Base-by-base conservation (phyloP, 2,113 vertebrate genomes). In the Garra rufa region DNA sequence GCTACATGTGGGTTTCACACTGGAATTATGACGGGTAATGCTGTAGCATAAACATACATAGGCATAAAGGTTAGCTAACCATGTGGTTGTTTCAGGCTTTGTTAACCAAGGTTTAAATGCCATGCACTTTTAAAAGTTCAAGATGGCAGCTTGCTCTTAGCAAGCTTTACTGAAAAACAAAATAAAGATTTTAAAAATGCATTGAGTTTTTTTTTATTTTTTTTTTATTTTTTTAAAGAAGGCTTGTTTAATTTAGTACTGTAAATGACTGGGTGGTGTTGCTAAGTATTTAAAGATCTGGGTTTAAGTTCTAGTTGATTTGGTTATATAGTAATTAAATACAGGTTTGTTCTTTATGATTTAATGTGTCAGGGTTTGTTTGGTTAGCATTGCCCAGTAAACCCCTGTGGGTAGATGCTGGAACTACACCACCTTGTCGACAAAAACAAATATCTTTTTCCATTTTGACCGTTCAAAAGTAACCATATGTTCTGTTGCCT, bases 31-130 rank as follows among this genome's bases (percentile, higher is more conserved):
- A 81, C 46, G 28, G 26, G 26, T 41, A 55, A 46, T 55, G 76
- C 41, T 24, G 38, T 74, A 48, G 44, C 7, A 48, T 74, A 26
- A 74, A 74, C 44, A 28, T 74, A 74, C n/a, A 46, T 48, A 6
- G 50, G 46, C 8, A 76, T 30, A 76, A 50, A 48, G 55, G 30
- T 48, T 44, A 79, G 41, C 59, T n/a, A 59, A 52, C 50, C 71
- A 43, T 61, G 43, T 19, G 52, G 41, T 63, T 24, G 10, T 50
- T 83, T 41, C 63, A n/a, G 61, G 79, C 43, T 79, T 34, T 55
- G 63, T 57, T 70, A 70, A 71, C 8, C 21, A 11, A 71, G 38
- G 10, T 24, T n/a, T 43, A 71, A 71, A 71, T n/a, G 19, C 38
- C 10, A 38, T 71, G 67, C 21, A 43, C 38, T 71, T 71, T 71